A percentile compares a stretch with the other conserved stretches of the same genome.
Conservation (phyloP, 2,113 vertebrate genomes). For the Urocynchramus pylzowi region DNA sequence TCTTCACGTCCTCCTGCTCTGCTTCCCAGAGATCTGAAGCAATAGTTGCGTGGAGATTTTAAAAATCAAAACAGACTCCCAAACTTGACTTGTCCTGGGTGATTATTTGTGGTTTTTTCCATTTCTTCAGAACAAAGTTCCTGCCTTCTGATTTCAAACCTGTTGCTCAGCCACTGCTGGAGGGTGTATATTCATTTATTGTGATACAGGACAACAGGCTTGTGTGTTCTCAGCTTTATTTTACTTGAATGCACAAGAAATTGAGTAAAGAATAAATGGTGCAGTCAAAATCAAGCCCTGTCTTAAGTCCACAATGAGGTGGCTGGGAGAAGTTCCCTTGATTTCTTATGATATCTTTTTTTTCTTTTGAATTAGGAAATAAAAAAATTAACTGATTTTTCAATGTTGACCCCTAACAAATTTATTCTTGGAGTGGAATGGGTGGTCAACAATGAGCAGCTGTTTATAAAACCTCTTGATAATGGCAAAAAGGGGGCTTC, state of each 20-base stretch:
- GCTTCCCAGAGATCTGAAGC: background rate
- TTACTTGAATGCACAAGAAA: background rate
- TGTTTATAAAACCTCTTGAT: background rate
- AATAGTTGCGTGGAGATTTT: fast-evolving
- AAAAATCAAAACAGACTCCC: background rate
- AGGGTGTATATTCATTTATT: background rate
- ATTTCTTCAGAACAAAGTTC: background rate
- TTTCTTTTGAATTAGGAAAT: background rate
- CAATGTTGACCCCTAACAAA: no score
- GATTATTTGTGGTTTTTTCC: background rate
- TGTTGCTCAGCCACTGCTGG: background rate
- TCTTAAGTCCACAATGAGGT: background rate
- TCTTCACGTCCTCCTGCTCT: background rate
- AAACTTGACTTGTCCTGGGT: background rate
- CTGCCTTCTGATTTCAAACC: background rate
- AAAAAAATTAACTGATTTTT: background rate
- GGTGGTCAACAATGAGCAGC: background rate
- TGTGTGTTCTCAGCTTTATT: background rate
- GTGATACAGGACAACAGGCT: background rate
- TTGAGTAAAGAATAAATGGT: background rate
- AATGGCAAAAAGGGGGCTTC: background rate
- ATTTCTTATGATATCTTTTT: background rate
- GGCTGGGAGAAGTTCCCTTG: background rate
- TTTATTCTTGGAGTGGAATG: background rate
- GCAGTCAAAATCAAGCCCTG: background rate